Evolutionary conservation across 2,888 invertebrate genomes (phyloP), one percentile per base, ranked within the genome.

Genomic region (Nomada flava): DNA sequence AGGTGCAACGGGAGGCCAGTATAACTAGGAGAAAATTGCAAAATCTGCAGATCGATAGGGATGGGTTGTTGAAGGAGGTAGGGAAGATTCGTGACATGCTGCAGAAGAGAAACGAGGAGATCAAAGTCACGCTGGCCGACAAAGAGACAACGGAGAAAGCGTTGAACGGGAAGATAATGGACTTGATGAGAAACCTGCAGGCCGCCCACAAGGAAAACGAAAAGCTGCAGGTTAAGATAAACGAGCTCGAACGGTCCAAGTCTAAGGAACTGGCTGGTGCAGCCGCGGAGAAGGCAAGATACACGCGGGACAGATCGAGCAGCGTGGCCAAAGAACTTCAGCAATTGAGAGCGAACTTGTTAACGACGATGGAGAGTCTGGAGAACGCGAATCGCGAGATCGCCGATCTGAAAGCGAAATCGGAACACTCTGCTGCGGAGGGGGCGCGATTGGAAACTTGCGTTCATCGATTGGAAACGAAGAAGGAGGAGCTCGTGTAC

Each of bases 401-500:
- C n/a, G 9, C 44, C 62, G 18, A 73, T 68, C 36, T 79, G 23
- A 63, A 63, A 23, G 53, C 69, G 29, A 71, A 77, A 36, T 63
- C 67, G 44, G 47, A 77, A 11, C 59, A 68, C 20, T n/a, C 77
- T 7, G 62, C 62, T 44, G 42, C 15, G 4, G 86, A 89, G 44
- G 75, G 73, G 13, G 15, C 55, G 11, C 69, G 52, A 57, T 59
- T 84, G 42, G 81, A 84, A 18, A 29, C 62, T 18, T 75, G 83
- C 29, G 71, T 87, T 47, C 65, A 64, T 36, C 73, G 79, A n/a
- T 10, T 81, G 29, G 83, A 82, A 50, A 82, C 86, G 44, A 68
- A 76, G 10, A 86, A 86, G 36, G 81, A 87, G 47, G 60, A 79
- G 42, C 82, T 88, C 20, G 69, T 55, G 62, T 73, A 76, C 79